Evolutionary conservation across 2,797 vertebrate genomes (phyloP).

Genomic region (Acanthis flammea): DNA sequence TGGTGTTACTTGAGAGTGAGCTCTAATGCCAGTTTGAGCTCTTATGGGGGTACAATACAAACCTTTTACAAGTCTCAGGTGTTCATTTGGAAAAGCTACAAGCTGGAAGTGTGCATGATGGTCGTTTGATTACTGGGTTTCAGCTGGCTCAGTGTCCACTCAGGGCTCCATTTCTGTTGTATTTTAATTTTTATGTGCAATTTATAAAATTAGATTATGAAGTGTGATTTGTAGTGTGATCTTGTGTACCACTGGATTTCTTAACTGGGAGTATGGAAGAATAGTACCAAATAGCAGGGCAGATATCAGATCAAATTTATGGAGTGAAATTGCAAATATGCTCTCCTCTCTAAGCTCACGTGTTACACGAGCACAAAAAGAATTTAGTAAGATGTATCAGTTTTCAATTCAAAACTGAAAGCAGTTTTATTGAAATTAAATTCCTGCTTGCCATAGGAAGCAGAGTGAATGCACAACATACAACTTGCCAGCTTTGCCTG

Average conservation of each 20-base stretch:
- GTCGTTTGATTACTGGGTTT: neutral
- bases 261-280: neutral
- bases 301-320: neutral
- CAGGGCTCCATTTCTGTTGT: fast-evolving
- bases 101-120: neutral
- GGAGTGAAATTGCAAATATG: neutral
- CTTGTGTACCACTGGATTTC: neutral
- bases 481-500: neutral
- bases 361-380: neutral
- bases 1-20: neutral
- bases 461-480: neutral
- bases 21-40: neutral
- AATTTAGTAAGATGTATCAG: fast-evolving
- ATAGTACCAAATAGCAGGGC: neutral
- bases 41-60: neutral
- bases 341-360: neutral
- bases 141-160: neutral
- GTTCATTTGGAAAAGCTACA: neutral
- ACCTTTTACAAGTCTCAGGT: neutral
- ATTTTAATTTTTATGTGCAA: neutral
- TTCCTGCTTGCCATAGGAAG: neutral
- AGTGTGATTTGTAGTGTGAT: neutral
- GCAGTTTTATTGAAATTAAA: neutral
- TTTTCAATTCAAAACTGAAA: neutral
- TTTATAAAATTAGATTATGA: neutral